phyloP scores from a whole-genome alignment of 2,888 invertebrate species.

The Neocrepidodera transversa region DNA sequence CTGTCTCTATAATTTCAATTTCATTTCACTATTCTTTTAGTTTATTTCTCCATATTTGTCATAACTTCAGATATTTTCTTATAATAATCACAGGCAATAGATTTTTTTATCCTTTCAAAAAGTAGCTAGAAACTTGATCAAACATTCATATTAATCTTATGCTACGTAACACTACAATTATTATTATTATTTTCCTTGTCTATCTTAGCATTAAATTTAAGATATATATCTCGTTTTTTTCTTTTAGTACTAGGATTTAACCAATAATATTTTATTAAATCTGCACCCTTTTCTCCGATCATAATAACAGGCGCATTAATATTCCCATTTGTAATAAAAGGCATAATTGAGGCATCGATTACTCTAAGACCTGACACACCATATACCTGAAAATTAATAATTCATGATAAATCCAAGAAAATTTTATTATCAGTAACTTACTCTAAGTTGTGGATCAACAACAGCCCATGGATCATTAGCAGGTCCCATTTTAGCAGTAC shows the following conservation, averaged over 20 bases:
- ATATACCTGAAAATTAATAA: constrained; percentile 34
- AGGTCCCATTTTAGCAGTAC: constrained; percentile 87
- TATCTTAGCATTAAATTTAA: constrained; percentile 44
- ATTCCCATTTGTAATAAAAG: constrained; percentile 84
- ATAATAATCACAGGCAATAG: no score
- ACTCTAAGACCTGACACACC: constrained; percentile 81
- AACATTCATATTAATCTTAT: no score
- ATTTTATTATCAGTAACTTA: constrained; percentile 58
- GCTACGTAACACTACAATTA: constrained; percentile 19
- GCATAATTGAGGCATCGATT: constrained; percentile 90
- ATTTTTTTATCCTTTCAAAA: no score
- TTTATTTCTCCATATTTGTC: no score
- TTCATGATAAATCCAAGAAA: no score
- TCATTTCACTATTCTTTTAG: no score
- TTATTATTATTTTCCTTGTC: constrained; percentile 15
- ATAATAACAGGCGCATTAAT: constrained; percentile 88
- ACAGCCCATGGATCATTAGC: constrained; percentile 79
- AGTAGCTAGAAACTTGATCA: no score
- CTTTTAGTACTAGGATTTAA: constrained; percentile 37
- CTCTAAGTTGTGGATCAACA: constrained; percentile 77
- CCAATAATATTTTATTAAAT: constrained; percentile 72
- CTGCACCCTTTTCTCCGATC: constrained; percentile 87
- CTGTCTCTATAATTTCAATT: no score
- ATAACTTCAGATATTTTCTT: no score
- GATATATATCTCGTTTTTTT: constrained; percentile 35